Base-by-base conservation (phyloP, 2,113 vertebrate genomes). In the Pelvicachromis taeniatus region DNA sequence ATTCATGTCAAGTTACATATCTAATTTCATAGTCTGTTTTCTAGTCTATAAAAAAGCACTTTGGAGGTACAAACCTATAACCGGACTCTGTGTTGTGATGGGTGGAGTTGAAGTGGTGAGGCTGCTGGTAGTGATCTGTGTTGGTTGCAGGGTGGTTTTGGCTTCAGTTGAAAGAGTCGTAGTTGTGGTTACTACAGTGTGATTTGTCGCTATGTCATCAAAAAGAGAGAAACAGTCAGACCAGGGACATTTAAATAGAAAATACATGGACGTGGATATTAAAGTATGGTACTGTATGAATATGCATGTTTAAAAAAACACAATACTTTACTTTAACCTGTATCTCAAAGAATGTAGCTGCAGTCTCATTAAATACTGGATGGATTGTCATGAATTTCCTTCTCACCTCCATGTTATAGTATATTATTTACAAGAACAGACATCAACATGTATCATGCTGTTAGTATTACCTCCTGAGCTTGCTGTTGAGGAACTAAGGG, bases 401-500 rank as follows among this genome's bases (percentile, higher is more conserved):
- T 61, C 63, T 87, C 81, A 88, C 50, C 85, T 81, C 50, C 40
- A 73, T 48, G 7, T 65, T 59, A 45, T 1, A 33, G 1, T 31
- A 35, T 6, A 65, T 38, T 33, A 83, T 29, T 78, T 59, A 4
- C 19, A 73, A 81, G 21, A 89, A 75, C 40, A 88, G 11, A 83
- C 31, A 87, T 78, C 13, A 78, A 40, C 48, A 85, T 9, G 78
- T 7, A 73, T 80, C 48, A 85, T 40, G 48, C 65, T 19, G 63
- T 83, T 33, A 61, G 85, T 55, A 78, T 82, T 94, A 95, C 94
- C 94, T 95, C 59, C 82, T 59, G 92, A 56, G 79, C 85, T 88
- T 68, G 84, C 10, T 86, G 91, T 38, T 81, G 92, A 87, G 78
- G 89, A 73, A 83, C 50, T 91, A 82, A 48, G 82, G 85, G 86